A percentile compares a stretch with the other conserved stretches of the same genome.
These are phyloP conservation scores for Pachycephus smyrnensis DNA, from an alignment of 2,888 invertebrate species.

Conservation along the genomic window DNA sequence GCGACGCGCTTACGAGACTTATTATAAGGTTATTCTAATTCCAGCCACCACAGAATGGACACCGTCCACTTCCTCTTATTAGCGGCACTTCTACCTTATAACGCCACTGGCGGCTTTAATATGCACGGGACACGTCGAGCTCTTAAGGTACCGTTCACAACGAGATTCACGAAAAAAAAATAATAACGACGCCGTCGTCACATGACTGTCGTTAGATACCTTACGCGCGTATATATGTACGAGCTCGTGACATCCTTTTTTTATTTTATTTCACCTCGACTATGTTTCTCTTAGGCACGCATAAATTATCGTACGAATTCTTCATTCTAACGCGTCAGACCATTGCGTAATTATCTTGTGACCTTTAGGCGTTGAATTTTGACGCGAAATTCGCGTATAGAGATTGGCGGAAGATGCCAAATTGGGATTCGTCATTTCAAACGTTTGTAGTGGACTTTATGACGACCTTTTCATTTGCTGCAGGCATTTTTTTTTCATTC, in stretches of 20 bases:
- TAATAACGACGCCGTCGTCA: too few relatives aligned
- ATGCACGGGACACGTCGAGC: neutral
- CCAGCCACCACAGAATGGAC: constrained; percentile 35
- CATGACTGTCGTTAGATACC: neutral
- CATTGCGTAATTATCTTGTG: neutral
- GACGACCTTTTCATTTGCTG: neutral
- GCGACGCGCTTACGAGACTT: constrained; percentile 21
- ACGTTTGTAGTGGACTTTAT: neutral
- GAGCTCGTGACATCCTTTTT: neutral
- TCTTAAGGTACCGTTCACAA: neutral
- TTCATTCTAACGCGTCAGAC: neutral
- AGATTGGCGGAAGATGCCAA: neutral
- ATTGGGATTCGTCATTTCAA: neutral
- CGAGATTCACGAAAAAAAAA: neutral
- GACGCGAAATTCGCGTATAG: too few relatives aligned
- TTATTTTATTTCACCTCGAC: too few relatives aligned
- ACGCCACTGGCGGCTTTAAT: neutral
- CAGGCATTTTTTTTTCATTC: neutral
- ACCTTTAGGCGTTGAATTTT: neutral
- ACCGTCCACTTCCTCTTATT: constrained; percentile 44
- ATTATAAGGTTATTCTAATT: constrained; percentile 48
- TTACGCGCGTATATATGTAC: neutral
- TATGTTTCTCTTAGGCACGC: neutral
- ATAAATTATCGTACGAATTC: neutral
- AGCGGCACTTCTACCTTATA: constrained; percentile 3